phyloP scores from a whole-genome alignment of 2,113 vertebrate species.

The Muntiacus muntjak region DNA sequence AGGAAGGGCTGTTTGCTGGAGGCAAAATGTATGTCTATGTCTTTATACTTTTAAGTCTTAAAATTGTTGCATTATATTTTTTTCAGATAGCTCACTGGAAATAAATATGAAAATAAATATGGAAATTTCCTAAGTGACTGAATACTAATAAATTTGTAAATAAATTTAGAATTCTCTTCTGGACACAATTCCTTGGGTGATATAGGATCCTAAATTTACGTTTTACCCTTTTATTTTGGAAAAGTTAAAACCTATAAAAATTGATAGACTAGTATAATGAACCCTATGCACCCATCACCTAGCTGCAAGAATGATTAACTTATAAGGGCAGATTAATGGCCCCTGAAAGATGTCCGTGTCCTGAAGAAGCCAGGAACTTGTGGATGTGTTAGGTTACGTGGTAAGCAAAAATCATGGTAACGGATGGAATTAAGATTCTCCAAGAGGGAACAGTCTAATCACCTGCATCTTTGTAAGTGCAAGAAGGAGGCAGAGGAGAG shows the following conservation, averaged over 20 bases:
- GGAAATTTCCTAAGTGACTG: conserved; percentile 24
- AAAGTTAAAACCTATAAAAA: conserved; percentile 33
- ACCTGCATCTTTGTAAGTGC: not conserved
- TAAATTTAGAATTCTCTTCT: conserved; percentile 26
- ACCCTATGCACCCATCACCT: not conserved
- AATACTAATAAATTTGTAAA: conserved; percentile 13
- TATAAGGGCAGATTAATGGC: not conserved
- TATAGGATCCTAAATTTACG: not conserved
- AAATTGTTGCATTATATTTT: conserved; percentile 36
- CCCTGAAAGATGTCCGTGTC: not conserved
- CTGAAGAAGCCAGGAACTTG: not conserved
- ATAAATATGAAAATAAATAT: conserved; percentile 22
- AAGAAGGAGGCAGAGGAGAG: not conserved
- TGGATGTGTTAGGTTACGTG: not conserved
- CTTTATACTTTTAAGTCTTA: conserved; percentile 33
- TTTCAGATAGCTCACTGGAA: conserved; percentile 22
- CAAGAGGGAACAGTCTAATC: not conserved
- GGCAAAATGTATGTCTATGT: conserved; percentile 16
- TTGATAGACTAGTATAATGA: not conserved
- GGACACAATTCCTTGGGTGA: conserved; percentile 20
- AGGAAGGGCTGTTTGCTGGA: conserved; percentile 20
- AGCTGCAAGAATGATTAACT: conserved; percentile 8
- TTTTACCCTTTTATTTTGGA: not conserved
- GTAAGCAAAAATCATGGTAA: not conserved
- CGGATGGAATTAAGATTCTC: not conserved